These are phyloP conservation scores for Takifugu bimaculatus DNA, from an alignment of 2,113 vertebrate genomes.

Conservation along the genomic window DNA sequence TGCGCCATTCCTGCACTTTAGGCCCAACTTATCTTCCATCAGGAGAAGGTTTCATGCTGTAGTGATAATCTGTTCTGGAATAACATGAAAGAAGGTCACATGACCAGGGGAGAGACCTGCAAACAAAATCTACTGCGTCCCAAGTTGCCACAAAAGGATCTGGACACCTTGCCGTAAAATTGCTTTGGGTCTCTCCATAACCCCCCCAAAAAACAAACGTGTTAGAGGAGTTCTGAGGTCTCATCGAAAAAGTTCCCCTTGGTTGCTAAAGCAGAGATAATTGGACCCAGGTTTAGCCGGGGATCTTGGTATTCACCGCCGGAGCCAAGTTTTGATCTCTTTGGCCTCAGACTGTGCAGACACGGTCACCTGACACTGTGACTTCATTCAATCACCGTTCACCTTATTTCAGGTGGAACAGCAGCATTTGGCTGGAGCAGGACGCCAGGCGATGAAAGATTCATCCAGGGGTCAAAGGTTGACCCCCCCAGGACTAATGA, in stretches of 20 bases:
- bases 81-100: conserved; percentile 9
- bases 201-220: conserved; percentile 22
- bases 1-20: not conserved
- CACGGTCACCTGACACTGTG: conserved; percentile 11
- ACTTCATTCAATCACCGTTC: conserved; percentile 30
- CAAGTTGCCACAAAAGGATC: conserved; percentile 40
- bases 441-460: not conserved
- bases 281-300: conserved; percentile 67
- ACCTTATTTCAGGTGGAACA: conserved; percentile 17
- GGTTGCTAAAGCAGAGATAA: conserved; percentile 69
- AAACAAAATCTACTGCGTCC: conserved; percentile 40
- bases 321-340: conserved; percentile 64
- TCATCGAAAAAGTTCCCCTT: conserved; percentile 60
- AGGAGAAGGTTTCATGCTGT: not conserved
- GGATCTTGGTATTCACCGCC: conserved; percentile 60
- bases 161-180: conserved; percentile 23
- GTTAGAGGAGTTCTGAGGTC: conserved; percentile 42
- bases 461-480: conserved; percentile 13
- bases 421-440: not conserved
- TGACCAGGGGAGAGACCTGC: conserved; percentile 4
- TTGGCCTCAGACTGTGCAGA: conserved; percentile 28
- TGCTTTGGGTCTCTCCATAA: conserved; percentile 47
- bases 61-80: not conserved
- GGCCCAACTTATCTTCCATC: not conserved
- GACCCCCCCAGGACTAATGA: conserved; percentile 6